Base-by-base conservation (phyloP, 1,140 invertebrate species). In the Bombus pascuorum region DNA sequence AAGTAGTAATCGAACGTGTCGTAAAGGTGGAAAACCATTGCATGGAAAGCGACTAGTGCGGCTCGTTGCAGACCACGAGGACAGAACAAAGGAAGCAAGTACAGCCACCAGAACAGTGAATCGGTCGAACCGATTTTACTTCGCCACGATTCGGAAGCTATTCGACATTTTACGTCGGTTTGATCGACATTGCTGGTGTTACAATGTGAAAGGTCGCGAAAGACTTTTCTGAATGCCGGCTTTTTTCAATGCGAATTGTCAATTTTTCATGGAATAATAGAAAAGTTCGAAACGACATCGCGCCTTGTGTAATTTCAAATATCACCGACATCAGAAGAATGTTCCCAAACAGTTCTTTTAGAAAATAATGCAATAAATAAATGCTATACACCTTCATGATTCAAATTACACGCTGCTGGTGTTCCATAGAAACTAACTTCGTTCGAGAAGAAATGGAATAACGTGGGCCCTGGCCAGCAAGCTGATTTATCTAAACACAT, bases 241-340 rank as follows among this genome's bases (percentile, higher is more conserved):
- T 22, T 34, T 68, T 68, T 68, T 22, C 66, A 8, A 68, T 9
- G 6, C 15, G 72, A 59, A 47, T 68, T 59, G 81, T 76, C 75
- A 65, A 83, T 34, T 53, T 83, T 83, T 83, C 81, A 76, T 75
- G 59, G 72, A 83, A 83, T 83, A 76, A 76, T 28, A 53, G 81
- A 83, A 66, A 76, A 47, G 72, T 53, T 53, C 42, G 32, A 37
- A 42, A 22, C 39, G 25, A 62, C 12, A n/a, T 62, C 59, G 12
- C 28, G 28, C 28, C 28, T 4, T 62, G 12, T n/a, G 59, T n/a
- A 62, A 62, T n/a, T 13, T 62, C 28, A 62, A 62, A 62, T n/a
- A 62, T n/a, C 28, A 4, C 10, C 10, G 28, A n/a, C 4, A 22
- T 22, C 47, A 8, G 1, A 6, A 6, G 6, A 53, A 22, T 22